A percentile compares a stretch with the other conserved stretches of the same genome.
These are phyloP conservation scores for Zalophus californianus DNA, from an alignment of 2,797 vertebrate genomes.

Conservation along the genomic window DNA sequence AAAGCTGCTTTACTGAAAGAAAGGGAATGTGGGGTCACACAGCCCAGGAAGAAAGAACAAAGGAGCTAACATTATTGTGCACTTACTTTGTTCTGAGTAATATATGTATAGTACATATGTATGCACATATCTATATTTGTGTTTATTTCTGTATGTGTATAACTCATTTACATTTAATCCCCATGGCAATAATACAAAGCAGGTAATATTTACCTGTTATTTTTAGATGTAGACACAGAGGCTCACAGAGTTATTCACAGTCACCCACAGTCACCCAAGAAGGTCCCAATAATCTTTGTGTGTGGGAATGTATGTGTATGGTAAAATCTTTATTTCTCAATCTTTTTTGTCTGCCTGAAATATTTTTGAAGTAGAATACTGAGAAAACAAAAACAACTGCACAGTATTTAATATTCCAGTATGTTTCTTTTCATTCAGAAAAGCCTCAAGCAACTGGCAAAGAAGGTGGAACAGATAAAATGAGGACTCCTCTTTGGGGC, in stretches of 20 bases:
- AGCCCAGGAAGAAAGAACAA: neutral
- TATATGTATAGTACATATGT: neutral
- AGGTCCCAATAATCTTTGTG: neutral
- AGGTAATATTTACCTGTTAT: constrained; percentile 16
- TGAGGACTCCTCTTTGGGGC: neutral
- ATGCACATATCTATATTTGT: neutral
- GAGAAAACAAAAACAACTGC: neutral
- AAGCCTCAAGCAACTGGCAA: neutral
- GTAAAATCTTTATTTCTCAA: neutral
- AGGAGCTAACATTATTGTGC: neutral
- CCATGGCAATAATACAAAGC: neutral
- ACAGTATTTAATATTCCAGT: neutral
- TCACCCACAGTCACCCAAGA: neutral
- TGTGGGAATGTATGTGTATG: neutral
- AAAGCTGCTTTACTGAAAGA: neutral
- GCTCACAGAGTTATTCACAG: neutral
- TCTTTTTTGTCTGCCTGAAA: neutral
- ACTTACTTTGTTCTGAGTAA: neutral
- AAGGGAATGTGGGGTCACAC: neutral
- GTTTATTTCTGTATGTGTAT: neutral
- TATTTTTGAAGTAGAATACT: neutral
- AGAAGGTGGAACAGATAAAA: neutral
- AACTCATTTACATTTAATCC: neutral
- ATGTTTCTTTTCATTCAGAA: constrained; percentile 1
- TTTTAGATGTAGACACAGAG: neutral